Evolutionary conservation across 2,888 invertebrate genomes (phyloP), one percentile per base, ranked within the genome.

Genomic region (Actias luna): DNA sequence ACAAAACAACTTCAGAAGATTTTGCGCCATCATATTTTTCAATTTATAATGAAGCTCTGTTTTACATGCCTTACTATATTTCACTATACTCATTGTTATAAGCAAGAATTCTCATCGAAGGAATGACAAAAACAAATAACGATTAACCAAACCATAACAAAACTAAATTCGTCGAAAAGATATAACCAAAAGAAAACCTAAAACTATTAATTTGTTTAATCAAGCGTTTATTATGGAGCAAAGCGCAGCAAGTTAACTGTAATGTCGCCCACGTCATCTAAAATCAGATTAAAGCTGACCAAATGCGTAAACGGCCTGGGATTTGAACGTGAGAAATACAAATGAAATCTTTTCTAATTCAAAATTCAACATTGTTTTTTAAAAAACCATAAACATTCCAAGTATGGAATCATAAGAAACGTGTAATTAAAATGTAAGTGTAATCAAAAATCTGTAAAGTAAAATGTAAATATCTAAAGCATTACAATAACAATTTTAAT

Each of bases 301-400:
- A 61, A 67, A 65, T 67, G 63, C 63, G 64, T 65, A 67, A 63
- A 63, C 46, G 59, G 64, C 35, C 35, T 12, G 22, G 22, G 60
- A 39, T 64, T 59, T 60, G 62, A 65, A 63, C 64, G 69, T 69
- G 67, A 64, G 69, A 67, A 70, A 70, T 69, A 67, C 69, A 69
- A 70, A 66, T 59, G 63, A 22, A 55, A 63, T 52, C 55, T 18
- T 63, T 52, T 59, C 50, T 50, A 62, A 36, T 58, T n/a, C n/a
- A 5, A 62, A 39, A 5, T 60, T n/a, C 12, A 25, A 46, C 12
- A n/a, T n/a, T n/a, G n/a, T 22, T 46, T 22, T 22, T 22, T 22
- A 22, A 46, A 5, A 42, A 42, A 42, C n/a, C 42, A 18, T 18
- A 42, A 16, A 7, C 18, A 25, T 25, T 22, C 22, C 22, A 22